Percentiles rank a stretch among this genome's conserved stretches.
phyloP scores from a whole-genome alignment of 1,140 invertebrate genomes.

The Popillia japonica region DNA sequence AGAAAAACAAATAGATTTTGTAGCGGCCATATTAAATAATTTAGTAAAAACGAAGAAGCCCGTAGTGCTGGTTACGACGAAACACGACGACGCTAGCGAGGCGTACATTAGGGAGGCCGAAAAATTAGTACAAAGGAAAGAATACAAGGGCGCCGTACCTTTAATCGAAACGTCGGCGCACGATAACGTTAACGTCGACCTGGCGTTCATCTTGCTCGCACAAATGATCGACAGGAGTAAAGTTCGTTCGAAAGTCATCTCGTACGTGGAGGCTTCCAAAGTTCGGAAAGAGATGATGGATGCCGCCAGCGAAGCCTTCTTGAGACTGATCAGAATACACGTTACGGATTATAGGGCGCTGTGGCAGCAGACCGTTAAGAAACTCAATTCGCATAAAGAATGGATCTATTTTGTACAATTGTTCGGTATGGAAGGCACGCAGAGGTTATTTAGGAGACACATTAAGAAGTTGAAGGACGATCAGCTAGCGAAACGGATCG shows the following conservation, averaged over 20 bases:
- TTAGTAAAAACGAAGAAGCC: conserved; percentile 94
- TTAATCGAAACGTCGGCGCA: conserved; percentile 95
- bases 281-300: conserved; percentile 89
- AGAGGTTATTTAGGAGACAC: conserved; percentile 81
- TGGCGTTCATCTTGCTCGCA: conserved; percentile 90
- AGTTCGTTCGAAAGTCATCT: conserved; percentile 69
- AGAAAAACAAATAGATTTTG: conserved; percentile 88
- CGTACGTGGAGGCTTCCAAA: conserved; percentile 87
- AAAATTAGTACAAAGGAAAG: conserved; percentile 86
- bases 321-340: conserved; percentile 82
- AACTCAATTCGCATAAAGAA: conserved; percentile 85
- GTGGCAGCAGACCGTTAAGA: conserved; percentile 88
- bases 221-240: conserved; percentile 89
- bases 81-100: conserved; percentile 94
- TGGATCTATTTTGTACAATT: conserved; percentile 91
- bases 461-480: conserved; percentile 88
- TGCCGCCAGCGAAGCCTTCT: conserved; percentile 86
- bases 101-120: conserved; percentile 89
- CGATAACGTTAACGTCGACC: conserved; percentile 96
- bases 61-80: conserved; percentile 93
- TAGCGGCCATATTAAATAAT: conserved; percentile 83
- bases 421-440: conserved; percentile 83
- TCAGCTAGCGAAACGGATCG: conserved; percentile 80
- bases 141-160: conserved; percentile 88
- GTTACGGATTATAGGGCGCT: conserved; percentile 84